Evolutionary conservation across 2,888 invertebrate species (phyloP).

Genomic region (Diloba caeruleocephala): DNA sequence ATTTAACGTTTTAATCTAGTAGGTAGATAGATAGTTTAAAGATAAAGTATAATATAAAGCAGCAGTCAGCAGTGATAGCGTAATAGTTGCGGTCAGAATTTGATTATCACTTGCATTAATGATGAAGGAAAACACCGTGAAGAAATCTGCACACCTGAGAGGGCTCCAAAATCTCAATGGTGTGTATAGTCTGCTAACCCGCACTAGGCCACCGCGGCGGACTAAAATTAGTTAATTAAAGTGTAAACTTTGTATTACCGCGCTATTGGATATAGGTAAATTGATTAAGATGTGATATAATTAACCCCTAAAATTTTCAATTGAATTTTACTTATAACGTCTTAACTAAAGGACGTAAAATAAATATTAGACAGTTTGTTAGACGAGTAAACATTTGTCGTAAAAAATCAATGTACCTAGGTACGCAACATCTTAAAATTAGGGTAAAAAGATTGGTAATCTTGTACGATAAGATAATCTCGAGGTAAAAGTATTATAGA

Average conservation of each 20-base stretch:
- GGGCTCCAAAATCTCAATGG: no score
- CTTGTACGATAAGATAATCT: slow-evolving; percentile 47
- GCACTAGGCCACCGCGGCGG: no score
- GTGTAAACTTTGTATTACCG: not conserved
- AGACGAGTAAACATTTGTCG: slow-evolving; percentile 13
- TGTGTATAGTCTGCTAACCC: no score
- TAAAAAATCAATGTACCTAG: slow-evolving; percentile 14
- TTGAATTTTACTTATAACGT: slow-evolving; percentile 1
- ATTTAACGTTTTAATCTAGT: slow-evolving; percentile 22
- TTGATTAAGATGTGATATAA: slow-evolving; percentile 13
- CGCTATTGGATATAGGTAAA: slow-evolving; percentile 8
- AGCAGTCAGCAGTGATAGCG: no score
- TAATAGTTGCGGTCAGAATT: no score
- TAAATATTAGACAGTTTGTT: slow-evolving; percentile 2
- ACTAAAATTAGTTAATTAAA: no score
- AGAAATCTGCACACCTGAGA: no score
- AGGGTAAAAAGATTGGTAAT: slow-evolving; percentile 50
- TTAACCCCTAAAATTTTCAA: not conserved
- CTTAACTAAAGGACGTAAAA: not conserved
- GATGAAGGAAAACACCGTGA: no score
- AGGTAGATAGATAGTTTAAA: slow-evolving; percentile 26
- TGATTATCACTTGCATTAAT: no score
- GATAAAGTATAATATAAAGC: no score
- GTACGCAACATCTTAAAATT: slow-evolving; percentile 38
- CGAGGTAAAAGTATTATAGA: slow-evolving; percentile 66